phyloP scores from a whole-genome alignment of 92 coral and sea anemone genomes.

The Actinostola sp. region DNA sequence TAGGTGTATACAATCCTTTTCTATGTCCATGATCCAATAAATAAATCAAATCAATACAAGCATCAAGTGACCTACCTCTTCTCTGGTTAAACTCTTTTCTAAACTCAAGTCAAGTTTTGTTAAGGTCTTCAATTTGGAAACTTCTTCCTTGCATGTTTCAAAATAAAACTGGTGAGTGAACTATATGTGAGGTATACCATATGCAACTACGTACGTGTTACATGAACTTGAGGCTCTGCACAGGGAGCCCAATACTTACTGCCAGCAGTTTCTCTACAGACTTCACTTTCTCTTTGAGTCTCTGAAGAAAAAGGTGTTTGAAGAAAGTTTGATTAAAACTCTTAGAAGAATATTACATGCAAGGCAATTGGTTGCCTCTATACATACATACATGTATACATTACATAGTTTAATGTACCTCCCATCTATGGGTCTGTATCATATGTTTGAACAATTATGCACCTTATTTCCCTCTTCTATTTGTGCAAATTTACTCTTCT shows the following conservation, averaged over 20 bases:
- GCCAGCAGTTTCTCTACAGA: slow-evolving; percentile 66
- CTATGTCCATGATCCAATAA: background rate
- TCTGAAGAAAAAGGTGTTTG: slow-evolving; percentile 44
- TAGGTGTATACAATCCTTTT: background rate
- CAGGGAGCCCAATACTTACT: slow-evolving; percentile 39
- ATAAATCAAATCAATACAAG: background rate
- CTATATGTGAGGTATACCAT: background rate
- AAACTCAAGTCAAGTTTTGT: slow-evolving; percentile 86
- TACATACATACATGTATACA: background rate
- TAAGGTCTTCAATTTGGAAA: slow-evolving; percentile 78
- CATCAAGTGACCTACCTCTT: slow-evolving; percentile 70
- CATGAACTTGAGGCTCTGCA: too few relatives aligned
- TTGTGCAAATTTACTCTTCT: slow-evolving; percentile 88
- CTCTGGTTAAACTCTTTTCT: slow-evolving; percentile 94
- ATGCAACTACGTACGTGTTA: too few relatives aligned
- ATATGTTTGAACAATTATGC: background rate
- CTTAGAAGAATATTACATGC: background rate
- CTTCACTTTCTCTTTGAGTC: slow-evolving; percentile 81
- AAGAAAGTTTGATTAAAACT: background rate
- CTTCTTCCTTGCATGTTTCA: slow-evolving; percentile 61
- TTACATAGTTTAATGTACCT: too few relatives aligned
- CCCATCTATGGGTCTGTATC: too few relatives aligned
- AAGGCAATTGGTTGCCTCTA: too few relatives aligned
- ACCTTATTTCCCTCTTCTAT: slow-evolving; percentile 90
- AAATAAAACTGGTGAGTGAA: background rate